A percentile compares a stretch with the other conserved stretches of the same genome.
Evolutionary conservation across 2,888 invertebrate species (phyloP).

Genomic region (Meteorus cinctellus): DNA sequence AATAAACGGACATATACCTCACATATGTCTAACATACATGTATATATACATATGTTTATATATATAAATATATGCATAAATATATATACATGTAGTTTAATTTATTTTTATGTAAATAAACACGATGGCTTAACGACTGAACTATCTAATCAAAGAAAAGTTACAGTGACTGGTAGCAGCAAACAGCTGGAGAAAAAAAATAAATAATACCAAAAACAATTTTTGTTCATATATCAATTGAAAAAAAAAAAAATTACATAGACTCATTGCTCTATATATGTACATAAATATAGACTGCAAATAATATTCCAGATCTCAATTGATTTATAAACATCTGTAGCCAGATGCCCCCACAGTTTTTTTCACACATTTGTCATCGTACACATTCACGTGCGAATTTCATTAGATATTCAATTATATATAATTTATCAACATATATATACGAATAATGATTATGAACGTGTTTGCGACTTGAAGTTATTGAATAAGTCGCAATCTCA

Average conservation of each 20-base stretch:
- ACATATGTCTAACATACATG: background rate
- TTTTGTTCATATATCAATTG: background rate
- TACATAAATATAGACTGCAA: background rate
- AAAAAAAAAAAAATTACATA: background rate
- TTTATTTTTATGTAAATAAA: conserved; percentile 8
- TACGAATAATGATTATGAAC: conserved; percentile 67
- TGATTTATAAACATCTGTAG: conserved; percentile 1
- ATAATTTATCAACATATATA: conserved; percentile 47
- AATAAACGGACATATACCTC: background rate
- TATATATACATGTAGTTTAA: background rate
- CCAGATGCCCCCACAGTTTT: background rate
- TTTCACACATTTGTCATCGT: background rate
- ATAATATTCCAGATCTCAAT: background rate
- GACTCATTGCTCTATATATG: conserved; percentile 15
- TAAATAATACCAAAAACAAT: background rate
- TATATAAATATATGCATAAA: background rate
- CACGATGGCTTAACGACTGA: background rate
- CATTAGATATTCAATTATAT: conserved; percentile 52
- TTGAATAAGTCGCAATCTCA: conserved; percentile 65
- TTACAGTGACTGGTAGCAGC: background rate
- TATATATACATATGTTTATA: background rate
- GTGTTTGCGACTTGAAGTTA: conserved; percentile 67
- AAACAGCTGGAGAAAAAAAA: conserved; percentile 2
- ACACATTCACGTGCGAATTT: conserved; percentile 42
- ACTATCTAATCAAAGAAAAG: conserved; percentile 8